These are phyloP conservation scores for Clarias fuscus DNA, from an alignment of 2,797 vertebrate species.

Conservation along the genomic window DNA sequence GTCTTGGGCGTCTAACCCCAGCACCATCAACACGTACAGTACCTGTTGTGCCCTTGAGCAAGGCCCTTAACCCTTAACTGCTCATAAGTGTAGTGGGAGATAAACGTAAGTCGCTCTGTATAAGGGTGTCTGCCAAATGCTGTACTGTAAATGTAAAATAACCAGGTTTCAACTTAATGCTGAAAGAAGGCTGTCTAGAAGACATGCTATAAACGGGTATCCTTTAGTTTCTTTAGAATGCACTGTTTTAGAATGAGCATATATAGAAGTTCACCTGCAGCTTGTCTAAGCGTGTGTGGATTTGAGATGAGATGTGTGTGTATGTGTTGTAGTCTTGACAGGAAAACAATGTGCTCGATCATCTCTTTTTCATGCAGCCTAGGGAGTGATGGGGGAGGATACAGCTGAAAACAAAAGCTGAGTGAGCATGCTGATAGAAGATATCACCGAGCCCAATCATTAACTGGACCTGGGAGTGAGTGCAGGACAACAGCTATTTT, in stretches of 20 bases:
- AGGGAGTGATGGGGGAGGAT: slow-evolving; percentile 31
- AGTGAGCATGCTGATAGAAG: slow-evolving; percentile 42
- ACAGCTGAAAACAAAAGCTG: slow-evolving; percentile 38
- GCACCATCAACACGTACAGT: too few relatives aligned
- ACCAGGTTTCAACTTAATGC: background rate
- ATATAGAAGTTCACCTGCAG: slow-evolving; percentile 35
- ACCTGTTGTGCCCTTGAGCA: too few relatives aligned
- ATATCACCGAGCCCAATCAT: slow-evolving; percentile 41
- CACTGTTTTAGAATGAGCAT: background rate
- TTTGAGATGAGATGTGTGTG: slow-evolving; percentile 25
- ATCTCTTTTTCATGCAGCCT: slow-evolving; percentile 37
- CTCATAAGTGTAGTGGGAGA: too few relatives aligned
- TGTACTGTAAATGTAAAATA: too few relatives aligned
- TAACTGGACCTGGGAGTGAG: slow-evolving; percentile 47
- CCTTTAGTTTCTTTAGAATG: background rate
- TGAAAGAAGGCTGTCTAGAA: background rate
- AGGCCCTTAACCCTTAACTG: too few relatives aligned
- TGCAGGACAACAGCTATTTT: slow-evolving; percentile 51
- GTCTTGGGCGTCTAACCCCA: too few relatives aligned
- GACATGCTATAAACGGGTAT: background rate
- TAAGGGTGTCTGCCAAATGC: too few relatives aligned
- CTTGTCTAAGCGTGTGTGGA: background rate
- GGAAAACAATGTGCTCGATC: slow-evolving; percentile 39
- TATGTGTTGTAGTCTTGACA: slow-evolving; percentile 41
- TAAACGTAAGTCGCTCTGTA: too few relatives aligned